Conservation (phyloP, 2,797 vertebrate genomes). For the Lemur catta region DNA sequence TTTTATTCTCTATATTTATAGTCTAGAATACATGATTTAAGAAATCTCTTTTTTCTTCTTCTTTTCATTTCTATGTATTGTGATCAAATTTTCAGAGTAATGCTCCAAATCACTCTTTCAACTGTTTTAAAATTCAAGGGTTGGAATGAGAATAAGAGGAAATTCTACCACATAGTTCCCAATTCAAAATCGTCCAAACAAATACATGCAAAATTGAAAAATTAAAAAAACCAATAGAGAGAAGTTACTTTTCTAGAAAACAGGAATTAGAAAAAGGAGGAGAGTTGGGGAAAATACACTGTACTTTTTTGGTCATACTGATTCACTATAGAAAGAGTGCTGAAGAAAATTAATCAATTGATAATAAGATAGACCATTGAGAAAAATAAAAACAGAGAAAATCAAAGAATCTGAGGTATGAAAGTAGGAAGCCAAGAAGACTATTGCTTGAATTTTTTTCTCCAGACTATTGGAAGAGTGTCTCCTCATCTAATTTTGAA, state of each 20-base stretch:
- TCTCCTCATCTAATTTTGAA: background rate
- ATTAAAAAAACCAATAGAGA: background rate
- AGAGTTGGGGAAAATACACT: background rate
- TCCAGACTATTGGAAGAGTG: background rate
- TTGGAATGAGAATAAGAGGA: rapidly evolving
- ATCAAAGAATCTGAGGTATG: background rate
- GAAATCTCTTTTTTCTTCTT: background rate
- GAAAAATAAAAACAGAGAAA: background rate
- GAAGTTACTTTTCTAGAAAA: background rate
- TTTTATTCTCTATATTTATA: background rate
- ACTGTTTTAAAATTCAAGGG: background rate
- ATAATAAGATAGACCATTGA: background rate
- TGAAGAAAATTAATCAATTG: background rate
- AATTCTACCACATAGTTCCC: background rate
- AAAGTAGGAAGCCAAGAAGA: background rate
- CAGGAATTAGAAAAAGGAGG: background rate
- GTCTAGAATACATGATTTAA: background rate
- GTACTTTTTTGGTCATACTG: background rate
- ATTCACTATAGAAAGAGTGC: background rate
- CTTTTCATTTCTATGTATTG: background rate
- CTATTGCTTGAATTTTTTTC: background rate
- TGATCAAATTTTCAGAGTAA: background rate
- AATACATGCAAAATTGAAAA: background rate
- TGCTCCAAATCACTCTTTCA: background rate
- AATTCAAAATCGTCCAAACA: background rate